Conservation (phyloP, 2,888 invertebrate genomes). For the Lottia scabra region DNA sequence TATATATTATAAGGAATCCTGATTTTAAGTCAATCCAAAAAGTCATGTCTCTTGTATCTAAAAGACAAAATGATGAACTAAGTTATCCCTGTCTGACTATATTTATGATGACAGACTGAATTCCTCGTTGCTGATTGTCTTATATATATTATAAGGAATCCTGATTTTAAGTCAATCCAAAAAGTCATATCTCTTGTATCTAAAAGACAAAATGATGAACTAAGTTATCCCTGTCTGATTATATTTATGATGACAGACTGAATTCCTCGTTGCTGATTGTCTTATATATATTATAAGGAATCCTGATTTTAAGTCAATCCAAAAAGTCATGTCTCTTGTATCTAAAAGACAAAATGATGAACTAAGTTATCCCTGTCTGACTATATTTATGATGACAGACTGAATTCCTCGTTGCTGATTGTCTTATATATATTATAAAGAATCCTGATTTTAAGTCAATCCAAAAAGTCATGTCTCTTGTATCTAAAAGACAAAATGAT, state of each 20-base stretch:
- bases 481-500: no score
- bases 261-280: constrained; percentile 6
- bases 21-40: no score
- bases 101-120: background rate
- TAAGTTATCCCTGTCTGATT: constrained; percentile 1
- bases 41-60: background rate
- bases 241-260: background rate
- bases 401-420: constrained; percentile 3
- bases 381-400: background rate
- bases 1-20: no score
- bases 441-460: no score
- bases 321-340: background rate
- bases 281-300: no score
- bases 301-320: no score
- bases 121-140: constrained; percentile 1
- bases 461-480: no score
- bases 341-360: background rate
- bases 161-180: no score
- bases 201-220: background rate
- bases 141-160: no score
- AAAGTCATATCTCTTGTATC: background rate
- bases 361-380: background rate
- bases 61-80: background rate
- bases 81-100: background rate
- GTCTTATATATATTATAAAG: no score